Evolutionary conservation across 2,797 vertebrate species (phyloP).

Genomic region (Scolopax bukidnonensis): DNA sequence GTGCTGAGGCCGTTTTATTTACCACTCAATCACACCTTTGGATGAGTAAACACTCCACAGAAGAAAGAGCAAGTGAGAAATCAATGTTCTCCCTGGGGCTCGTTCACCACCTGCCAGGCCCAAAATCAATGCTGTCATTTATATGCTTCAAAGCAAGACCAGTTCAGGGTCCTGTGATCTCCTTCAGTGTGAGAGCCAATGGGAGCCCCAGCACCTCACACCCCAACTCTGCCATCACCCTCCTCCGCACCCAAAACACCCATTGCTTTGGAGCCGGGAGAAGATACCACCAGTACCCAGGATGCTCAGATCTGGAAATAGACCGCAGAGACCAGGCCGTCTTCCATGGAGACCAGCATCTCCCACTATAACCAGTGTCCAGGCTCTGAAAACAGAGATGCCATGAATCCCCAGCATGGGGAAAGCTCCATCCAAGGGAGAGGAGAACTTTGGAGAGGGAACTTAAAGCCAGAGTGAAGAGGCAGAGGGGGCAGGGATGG

Average conservation of each 20-base stretch:
- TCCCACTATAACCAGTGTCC: rapidly evolving
- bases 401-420: rapidly evolving
- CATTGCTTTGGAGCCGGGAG: neutral
- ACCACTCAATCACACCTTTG: conserved; percentile 24
- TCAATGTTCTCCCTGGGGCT: neutral
- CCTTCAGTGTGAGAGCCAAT: neutral
- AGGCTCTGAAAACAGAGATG: neutral
- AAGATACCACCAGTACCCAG: neutral
- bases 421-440: neutral
- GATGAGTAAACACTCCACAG: neutral
- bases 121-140: conserved; percentile 26
- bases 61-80: neutral
- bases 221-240: rapidly evolving
- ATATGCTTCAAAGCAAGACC: rapidly evolving
- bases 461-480: neutral
- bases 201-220: neutral
- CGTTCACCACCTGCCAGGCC: conserved; percentile 34
- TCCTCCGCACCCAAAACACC: neutral
- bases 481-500: rapidly evolving
- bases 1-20: neutral
- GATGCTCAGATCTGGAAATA: neutral
- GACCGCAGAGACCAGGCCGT: rapidly evolving
- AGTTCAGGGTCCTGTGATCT: rapidly evolving
- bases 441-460: neutral
- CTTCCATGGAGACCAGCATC: rapidly evolving